These are phyloP conservation scores for Nesometra sesokonis DNA, from an alignment of 35 echinoderm and acorn worm species.

Conservation along the genomic window DNA sequence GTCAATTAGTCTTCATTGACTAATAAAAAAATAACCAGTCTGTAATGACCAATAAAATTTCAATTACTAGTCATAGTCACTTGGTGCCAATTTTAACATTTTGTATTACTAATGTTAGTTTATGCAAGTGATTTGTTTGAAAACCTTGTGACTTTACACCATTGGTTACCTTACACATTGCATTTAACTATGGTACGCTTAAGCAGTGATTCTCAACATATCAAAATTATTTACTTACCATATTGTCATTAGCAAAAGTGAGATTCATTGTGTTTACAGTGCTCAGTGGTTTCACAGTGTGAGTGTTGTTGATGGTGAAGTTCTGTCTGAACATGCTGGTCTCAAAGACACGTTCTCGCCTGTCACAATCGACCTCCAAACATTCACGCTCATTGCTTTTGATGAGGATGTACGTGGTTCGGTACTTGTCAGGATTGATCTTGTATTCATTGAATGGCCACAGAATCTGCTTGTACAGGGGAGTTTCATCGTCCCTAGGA, in stretches of 20 bases:
- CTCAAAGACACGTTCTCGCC: not conserved
- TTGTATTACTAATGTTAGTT: no score
- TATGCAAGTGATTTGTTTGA: no score
- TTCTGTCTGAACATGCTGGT: slow-evolving; percentile 47
- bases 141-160: no score
- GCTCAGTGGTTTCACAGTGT: slow-evolving; percentile 4
- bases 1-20: no score
- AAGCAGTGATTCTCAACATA: no score
- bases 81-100: no score
- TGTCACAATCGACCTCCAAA: not conserved
- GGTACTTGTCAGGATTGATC: slow-evolving; percentile 85
- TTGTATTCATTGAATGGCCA: slow-evolving; percentile 50
- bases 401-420: not conserved
- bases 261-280: not conserved
- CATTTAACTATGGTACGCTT: no score
- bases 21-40: no score
- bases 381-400: not conserved
- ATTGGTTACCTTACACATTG: no score
- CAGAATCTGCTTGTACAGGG: slow-evolving; percentile 66
- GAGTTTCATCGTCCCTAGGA: slow-evolving; percentile 85
- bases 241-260: slow-evolving; percentile 4
- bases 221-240: slow-evolving; percentile 1
- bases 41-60: no score
- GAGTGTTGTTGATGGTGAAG: slow-evolving; percentile 30
- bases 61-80: no score